phyloP scores from a whole-genome alignment of 2,113 vertebrate species.

The Psittacus erithacus region DNA sequence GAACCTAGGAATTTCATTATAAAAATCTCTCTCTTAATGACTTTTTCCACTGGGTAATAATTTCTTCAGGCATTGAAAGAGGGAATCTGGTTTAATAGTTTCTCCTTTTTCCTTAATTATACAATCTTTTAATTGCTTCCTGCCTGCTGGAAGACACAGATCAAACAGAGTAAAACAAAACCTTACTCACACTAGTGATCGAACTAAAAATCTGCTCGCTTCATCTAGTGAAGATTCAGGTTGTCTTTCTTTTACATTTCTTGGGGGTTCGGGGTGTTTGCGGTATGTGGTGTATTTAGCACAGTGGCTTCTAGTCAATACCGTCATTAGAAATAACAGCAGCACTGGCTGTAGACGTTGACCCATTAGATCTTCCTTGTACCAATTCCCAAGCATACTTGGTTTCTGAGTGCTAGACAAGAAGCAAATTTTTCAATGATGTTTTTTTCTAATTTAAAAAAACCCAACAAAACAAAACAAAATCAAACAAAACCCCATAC shows the following conservation, averaged over 20 bases:
- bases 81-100: background rate
- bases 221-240: background rate
- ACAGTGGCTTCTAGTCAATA: background rate
- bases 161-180: background rate
- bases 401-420: background rate
- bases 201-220: background rate
- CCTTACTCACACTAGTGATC: background rate
- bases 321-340: background rate
- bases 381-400: background rate
- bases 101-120: background rate
- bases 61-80: background rate
- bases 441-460: background rate
- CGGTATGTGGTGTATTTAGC: background rate
- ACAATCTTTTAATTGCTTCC: background rate
- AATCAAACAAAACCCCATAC: too few relatives aligned
- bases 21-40: background rate
- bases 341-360: background rate
- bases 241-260: background rate
- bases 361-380: background rate
- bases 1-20: constrained; percentile 1
- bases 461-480: too few relatives aligned
- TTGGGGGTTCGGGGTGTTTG: background rate
- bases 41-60: background rate
- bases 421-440: background rate
- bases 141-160: background rate